Evolutionary conservation across 2,888 invertebrate genomes (phyloP).

Genomic region (Oligia fasciuncula): DNA sequence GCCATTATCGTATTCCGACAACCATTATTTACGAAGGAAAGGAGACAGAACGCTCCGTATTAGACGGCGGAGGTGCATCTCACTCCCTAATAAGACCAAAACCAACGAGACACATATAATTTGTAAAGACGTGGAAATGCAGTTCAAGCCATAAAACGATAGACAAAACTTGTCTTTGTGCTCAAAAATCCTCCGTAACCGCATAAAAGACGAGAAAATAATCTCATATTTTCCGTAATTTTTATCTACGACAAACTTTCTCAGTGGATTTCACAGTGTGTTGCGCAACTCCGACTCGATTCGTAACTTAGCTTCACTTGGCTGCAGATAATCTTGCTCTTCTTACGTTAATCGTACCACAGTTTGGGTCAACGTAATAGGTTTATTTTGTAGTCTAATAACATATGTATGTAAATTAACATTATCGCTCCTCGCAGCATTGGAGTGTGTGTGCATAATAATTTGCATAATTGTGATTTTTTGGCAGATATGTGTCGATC

Average conservation of each 20-base stretch:
- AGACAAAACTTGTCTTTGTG: constrained; percentile 34
- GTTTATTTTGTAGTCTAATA: constrained; percentile 38
- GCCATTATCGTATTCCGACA: neutral
- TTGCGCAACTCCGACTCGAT: constrained; percentile 56
- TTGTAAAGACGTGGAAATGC: constrained; percentile 25
- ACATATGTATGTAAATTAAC: constrained; percentile 27
- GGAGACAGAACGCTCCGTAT: neutral
- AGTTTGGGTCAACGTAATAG: constrained; percentile 45
- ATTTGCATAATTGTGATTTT: constrained; percentile 16
- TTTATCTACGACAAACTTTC: constrained; percentile 63
- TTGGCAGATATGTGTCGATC: neutral
- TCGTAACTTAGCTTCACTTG: constrained; percentile 52
- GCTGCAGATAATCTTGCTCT: constrained; percentile 49
- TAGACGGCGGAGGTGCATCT: constrained; percentile 5
- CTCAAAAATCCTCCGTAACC: constrained; percentile 8
- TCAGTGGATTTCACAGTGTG: constrained; percentile 53
- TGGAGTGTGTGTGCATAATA: neutral
- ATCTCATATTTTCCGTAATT: constrained; percentile 57
- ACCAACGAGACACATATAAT: constrained; percentile 32
- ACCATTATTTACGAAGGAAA: neutral
- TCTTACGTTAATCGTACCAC: constrained; percentile 32
- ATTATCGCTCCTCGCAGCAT: constrained; percentile 2
- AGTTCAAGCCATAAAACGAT: constrained; percentile 32
- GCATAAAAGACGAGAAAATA: constrained; percentile 29
- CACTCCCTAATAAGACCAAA: constrained; percentile 25